Conservation (phyloP, 1,140 invertebrate species). For the Sminthurinus signatus region DNA sequence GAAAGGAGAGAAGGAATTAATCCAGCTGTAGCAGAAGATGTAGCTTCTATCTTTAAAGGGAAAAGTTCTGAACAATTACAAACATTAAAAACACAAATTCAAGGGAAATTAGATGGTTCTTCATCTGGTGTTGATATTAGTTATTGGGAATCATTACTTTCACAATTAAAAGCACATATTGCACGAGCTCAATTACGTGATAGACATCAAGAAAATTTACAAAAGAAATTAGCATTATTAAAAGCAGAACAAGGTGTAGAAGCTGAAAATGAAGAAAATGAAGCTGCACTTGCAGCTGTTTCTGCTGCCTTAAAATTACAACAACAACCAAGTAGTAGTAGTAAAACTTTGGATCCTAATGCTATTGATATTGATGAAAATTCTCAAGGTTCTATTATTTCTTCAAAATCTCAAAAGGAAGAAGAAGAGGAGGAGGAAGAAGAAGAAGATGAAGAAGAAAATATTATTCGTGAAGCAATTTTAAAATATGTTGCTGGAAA, state of each 20-base stretch:
- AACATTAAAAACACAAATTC: slow-evolving; percentile 76
- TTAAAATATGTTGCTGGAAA: slow-evolving; percentile 67
- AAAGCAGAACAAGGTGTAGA: slow-evolving; percentile 73
- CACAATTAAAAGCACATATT: slow-evolving; percentile 92
- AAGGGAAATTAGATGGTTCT: slow-evolving; percentile 74
- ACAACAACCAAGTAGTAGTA: not conserved
- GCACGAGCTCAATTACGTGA: slow-evolving; percentile 85
- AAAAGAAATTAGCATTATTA: slow-evolving; percentile 78
- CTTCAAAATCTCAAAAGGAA: slow-evolving; percentile 32
- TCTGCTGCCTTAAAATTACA: not conserved
- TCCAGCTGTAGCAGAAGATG: slow-evolving; percentile 82
- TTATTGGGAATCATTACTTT: slow-evolving; percentile 93
- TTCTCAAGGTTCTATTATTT: not conserved
- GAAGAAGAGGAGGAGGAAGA: slow-evolving; percentile 42
- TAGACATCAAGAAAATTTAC: slow-evolving; percentile 85
- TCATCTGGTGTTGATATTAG: slow-evolving; percentile 90
- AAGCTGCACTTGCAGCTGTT: slow-evolving; percentile 17
- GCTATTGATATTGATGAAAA: slow-evolving; percentile 5
- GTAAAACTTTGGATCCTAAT: not conserved
- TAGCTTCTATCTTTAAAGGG: slow-evolving; percentile 83
- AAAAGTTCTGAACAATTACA: slow-evolving; percentile 83
- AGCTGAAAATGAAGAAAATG: slow-evolving; percentile 43
- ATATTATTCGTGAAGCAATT: slow-evolving; percentile 55
- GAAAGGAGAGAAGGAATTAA: slow-evolving; percentile 87
- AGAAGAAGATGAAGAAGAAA: slow-evolving; percentile 29